Conservation (phyloP, 2,888 invertebrate genomes). For the Euphydryas editha region DNA sequence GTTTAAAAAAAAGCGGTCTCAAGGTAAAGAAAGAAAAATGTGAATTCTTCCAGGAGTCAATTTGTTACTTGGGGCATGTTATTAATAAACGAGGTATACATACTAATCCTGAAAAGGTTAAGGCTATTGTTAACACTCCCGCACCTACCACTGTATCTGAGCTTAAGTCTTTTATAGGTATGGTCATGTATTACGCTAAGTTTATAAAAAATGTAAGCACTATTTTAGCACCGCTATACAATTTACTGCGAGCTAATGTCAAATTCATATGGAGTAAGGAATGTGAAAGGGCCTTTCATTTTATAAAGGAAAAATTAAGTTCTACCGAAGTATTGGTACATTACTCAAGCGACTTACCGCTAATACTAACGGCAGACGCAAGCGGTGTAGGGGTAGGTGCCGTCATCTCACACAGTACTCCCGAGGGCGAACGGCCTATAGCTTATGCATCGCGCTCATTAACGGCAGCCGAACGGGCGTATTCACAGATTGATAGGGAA, state of each 20-base stretch:
- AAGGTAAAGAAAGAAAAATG: conserved; percentile 21
- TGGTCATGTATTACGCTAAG: conserved; percentile 56
- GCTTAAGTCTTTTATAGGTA: conserved; percentile 16
- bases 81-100: conserved; percentile 30
- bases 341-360: conserved; percentile 5
- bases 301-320: background rate
- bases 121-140: conserved; percentile 20
- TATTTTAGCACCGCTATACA: conserved; percentile 24
- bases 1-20: conserved; percentile 19
- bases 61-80: conserved; percentile 28
- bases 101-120: conserved; percentile 33
- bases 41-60: conserved; percentile 5
- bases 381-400: conserved; percentile 34
- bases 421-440: background rate
- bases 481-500: conserved; percentile 39
- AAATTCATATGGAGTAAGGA: conserved; percentile 10
- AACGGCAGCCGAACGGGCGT: conserved; percentile 6
- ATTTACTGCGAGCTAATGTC: background rate
- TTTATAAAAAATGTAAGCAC: conserved; percentile 47
- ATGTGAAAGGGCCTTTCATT: conserved; percentile 1
- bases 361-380: conserved; percentile 25
- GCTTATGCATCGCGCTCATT: background rate
- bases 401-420: conserved; percentile 28
- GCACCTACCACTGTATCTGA: conserved; percentile 26
- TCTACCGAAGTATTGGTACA: conserved; percentile 20